A percentile compares a stretch with the other conserved stretches of the same genome.
Conservation (phyloP, 2,113 vertebrate genomes). For the Upupa epops region DNA sequence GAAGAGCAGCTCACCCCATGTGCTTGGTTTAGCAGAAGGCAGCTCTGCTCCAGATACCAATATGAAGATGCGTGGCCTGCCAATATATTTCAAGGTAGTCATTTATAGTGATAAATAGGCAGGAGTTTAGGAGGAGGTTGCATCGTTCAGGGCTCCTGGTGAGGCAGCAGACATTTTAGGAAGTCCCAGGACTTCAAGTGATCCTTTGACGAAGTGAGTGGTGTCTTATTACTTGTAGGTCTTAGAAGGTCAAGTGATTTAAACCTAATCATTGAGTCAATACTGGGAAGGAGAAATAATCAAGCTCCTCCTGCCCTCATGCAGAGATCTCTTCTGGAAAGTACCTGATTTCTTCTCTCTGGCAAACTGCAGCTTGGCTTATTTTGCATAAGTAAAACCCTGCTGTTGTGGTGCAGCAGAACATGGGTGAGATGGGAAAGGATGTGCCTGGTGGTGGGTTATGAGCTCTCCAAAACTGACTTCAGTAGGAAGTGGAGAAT, state of each 20-base stretch:
- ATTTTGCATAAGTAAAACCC: neutral
- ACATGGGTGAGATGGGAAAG: neutral
- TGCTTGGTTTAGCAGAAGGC: neutral
- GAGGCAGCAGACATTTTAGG: slow-evolving; percentile 50
- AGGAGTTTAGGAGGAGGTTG: slow-evolving; percentile 9
- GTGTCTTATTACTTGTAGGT: slow-evolving; percentile 40
- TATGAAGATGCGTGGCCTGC: neutral
- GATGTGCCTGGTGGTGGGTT: neutral
- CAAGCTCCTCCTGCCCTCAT: neutral
- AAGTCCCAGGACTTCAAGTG: slow-evolving; percentile 2
- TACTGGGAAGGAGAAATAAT: neutral
- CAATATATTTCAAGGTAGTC: neutral
- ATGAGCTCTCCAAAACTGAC: neutral
- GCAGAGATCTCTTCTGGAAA: neutral
- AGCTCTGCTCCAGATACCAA: neutral
- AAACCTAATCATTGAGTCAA: neutral
- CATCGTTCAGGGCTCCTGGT: slow-evolving; percentile 14
- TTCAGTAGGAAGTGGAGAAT: neutral
- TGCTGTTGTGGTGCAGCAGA: neutral
- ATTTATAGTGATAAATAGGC: slow-evolving; percentile 20
- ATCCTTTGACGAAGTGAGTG: neutral
- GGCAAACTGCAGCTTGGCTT: neutral
- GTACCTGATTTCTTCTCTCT: neutral
- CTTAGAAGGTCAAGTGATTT: slow-evolving; percentile 36
- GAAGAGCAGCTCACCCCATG: neutral